A percentile compares a stretch with the other conserved stretches of the same genome.
Conservation (phyloP, 2,888 invertebrate species). For the Crocallis elinguaria region DNA sequence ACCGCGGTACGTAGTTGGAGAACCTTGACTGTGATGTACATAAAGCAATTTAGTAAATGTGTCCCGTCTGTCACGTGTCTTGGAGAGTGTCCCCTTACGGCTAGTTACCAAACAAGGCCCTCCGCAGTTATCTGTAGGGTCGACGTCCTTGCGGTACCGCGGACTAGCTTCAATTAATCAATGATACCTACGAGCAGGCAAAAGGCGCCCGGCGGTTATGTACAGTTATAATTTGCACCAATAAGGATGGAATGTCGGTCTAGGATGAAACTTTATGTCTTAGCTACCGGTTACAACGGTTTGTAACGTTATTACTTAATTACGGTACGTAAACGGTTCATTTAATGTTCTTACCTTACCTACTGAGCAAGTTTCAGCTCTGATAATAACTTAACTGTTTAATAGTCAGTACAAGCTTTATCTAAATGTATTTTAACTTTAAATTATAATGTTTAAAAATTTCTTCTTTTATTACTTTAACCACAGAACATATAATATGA, state of each 20-base stretch:
- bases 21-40: constrained; percentile 37
- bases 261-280: constrained; percentile 35
- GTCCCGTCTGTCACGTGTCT: constrained; percentile 48
- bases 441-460: no score
- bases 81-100: constrained; percentile 52
- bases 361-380: constrained; percentile 17
- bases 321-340: constrained; percentile 29
- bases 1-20: background rate
- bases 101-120: constrained; percentile 50
- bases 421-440: no score
- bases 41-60: constrained; percentile 54
- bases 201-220: constrained; percentile 45
- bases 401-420: background rate
- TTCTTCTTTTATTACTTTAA: no score
- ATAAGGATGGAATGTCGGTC: constrained; percentile 32
- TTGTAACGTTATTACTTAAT: constrained; percentile 40
- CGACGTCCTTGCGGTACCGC: constrained; percentile 53
- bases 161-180: constrained; percentile 60
- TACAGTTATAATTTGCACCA: constrained; percentile 36
- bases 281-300: constrained; percentile 33
- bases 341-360: constrained; percentile 21
- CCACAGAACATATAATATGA: no score
- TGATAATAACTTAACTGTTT: constrained; percentile 5
- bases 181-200: constrained; percentile 40
- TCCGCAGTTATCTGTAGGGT: constrained; percentile 51